Conservation (phyloP, 2,797 vertebrate genomes). For the Aythya fuligula region DNA sequence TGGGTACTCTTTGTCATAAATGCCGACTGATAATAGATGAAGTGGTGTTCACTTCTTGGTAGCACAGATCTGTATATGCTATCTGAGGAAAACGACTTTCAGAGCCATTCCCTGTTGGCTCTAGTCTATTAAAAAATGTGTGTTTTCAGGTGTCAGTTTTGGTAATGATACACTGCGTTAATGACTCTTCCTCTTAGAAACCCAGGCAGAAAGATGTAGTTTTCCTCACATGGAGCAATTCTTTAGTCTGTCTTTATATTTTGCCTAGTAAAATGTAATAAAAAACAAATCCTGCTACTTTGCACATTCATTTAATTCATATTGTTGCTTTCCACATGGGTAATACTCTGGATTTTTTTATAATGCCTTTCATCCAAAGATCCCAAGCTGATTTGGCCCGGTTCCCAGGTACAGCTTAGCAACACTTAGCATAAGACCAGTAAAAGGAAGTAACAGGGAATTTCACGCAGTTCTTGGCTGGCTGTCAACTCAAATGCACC, state of each 20-base stretch:
- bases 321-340: conserved; percentile 21
- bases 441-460: conserved; percentile 33
- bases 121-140: background rate
- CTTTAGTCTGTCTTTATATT: background rate
- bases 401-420: conserved; percentile 58
- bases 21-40: background rate
- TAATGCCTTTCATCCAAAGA: conserved; percentile 38
- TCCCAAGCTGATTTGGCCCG: conserved; percentile 55
- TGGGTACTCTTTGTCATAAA: background rate
- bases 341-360: background rate
- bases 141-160: background rate
- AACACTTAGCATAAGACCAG: conserved; percentile 47
- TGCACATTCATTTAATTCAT: background rate
- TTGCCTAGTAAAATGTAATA: background rate
- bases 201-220: background rate
- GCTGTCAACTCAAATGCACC: background rate
- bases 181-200: background rate
- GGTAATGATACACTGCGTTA: background rate
- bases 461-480: conserved; percentile 4
- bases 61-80: background rate
- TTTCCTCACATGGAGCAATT: background rate
- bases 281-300: conserved; percentile 11
- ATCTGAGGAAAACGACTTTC: background rate
- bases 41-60: background rate
- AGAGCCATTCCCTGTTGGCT: background rate